Evolutionary conservation across 2,888 invertebrate genomes (phyloP), one percentile per base, ranked within the genome.

Genomic region (Pterostichus niger): DNA sequence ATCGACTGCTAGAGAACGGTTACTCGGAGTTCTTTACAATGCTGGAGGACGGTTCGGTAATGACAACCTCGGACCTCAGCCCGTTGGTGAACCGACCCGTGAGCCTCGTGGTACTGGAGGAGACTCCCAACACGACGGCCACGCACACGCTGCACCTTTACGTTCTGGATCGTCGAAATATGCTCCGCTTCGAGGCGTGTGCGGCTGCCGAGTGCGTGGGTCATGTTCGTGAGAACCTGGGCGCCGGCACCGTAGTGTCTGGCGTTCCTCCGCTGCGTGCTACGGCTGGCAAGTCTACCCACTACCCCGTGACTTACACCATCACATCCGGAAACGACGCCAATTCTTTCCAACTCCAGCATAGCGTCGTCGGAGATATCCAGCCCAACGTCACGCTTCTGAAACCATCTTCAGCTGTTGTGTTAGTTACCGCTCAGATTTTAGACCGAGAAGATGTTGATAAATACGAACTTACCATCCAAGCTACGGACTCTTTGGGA

Each of bases 21-120:
- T 96, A 94, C 89, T 95, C 95, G 68, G 94, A 96, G 86, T 97
- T 95, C 90, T 97, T 98, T 90, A 95, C 97, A 9, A 94, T 97
- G 85, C 93, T 97, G 83, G 94, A 95, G 85, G 95, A 97, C 89
- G 97, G 97, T 77, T 93, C 97, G 82, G 94, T 98, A 83, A 98
- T 97, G 97, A 97, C 97, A 64, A 97, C 96, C 33, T 94, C 96
- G 52, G 96, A 97, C 88, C 92, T 97, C 56, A 93, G 94, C 78
- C 96, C 96, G 11, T 91, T 97, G 84, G 93, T 96, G 84, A 95
- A 97, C 89, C 93, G 94, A 85, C 96, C 96, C 0, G 94, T 97
- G 33, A 94, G 96, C 88, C 92, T 97, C 83, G 93, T 96, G 78
- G 94, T 97, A 17, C 91, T 96, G 82, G 96, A 97, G 88, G 95